Evolutionary conservation across 1,140 invertebrate genomes (phyloP).

Genomic region (Aphis gossypii): DNA sequence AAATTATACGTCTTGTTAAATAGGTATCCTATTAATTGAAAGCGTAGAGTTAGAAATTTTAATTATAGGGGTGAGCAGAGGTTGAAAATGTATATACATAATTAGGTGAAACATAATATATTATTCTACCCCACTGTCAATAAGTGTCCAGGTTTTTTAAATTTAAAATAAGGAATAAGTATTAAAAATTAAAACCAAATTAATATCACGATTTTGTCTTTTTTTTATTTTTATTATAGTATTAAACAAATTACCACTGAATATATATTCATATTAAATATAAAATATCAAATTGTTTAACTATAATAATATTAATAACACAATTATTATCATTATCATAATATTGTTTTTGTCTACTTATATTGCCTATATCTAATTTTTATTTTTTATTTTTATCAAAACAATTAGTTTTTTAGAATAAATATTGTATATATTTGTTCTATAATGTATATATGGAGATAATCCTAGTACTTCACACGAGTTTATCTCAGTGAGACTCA

Average conservation of each 20-base stretch:
- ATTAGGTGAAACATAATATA: not conserved
- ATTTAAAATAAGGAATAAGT: not conserved
- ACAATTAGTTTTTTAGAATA: too few species aligned
- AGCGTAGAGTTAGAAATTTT: not conserved
- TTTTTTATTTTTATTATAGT: too few species aligned
- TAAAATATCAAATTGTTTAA: not conserved
- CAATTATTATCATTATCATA: too few species aligned
- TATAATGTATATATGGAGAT: too few species aligned
- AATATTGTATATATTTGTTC: too few species aligned
- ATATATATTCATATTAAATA: not conserved
- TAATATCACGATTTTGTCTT: not conserved
- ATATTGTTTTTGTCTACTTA: too few species aligned
- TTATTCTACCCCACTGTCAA: too few species aligned
- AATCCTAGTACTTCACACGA: too few species aligned
- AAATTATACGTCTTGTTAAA: not conserved
- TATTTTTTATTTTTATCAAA: too few species aligned
- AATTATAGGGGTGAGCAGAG: not conserved
- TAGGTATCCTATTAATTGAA: not conserved
- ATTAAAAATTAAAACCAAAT: not conserved
- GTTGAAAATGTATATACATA: not conserved
- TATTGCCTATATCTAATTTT: too few species aligned
- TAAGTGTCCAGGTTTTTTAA: not conserved
- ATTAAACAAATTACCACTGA: not conserved
- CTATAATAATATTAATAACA: not conserved
- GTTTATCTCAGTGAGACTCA: too few species aligned